Evolutionary conservation across 2,797 vertebrate species (phyloP).

Genomic region (Crenichthys baileyi): DNA sequence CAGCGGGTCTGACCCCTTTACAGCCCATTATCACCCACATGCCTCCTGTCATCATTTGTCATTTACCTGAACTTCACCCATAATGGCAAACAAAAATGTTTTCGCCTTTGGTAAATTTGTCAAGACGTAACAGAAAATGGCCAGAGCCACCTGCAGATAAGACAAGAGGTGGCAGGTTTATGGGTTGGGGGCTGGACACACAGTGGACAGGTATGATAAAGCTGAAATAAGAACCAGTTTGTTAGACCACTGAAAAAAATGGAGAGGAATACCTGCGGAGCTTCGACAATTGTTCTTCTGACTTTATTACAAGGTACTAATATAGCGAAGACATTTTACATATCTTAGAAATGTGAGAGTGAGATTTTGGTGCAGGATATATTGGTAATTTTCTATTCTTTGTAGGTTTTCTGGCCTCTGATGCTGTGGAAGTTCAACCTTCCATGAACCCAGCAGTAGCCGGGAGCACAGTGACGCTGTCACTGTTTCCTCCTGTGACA

Average conservation of each 20-base stretch:
- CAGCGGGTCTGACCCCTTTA: not conserved
- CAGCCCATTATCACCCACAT: constrained; percentile 27
- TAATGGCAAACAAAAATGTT: constrained; percentile 34
- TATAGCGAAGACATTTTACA: not conserved
- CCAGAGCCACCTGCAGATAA: constrained; percentile 64
- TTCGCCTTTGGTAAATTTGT: constrained; percentile 50
- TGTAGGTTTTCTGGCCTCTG: constrained; percentile 39
- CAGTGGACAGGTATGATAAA: constrained; percentile 41
- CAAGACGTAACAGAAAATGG: constrained; percentile 33
- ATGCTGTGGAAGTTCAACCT: constrained; percentile 48
- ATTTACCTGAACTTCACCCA: constrained; percentile 48
- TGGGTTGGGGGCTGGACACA: constrained; percentile 45
- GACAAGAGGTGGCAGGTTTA: constrained; percentile 3
- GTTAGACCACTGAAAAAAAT: constrained; percentile 39
- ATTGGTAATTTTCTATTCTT: not conserved
- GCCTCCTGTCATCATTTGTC: constrained; percentile 64
- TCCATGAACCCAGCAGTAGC: constrained; percentile 56
- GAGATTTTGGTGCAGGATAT: not conserved
- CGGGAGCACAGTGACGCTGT: constrained; percentile 55
- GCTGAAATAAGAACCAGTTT: constrained; percentile 6
- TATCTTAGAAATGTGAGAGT: not conserved
- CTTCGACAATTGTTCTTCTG: constrained; percentile 30
- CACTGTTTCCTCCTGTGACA: constrained; percentile 31
- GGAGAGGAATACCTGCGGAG: constrained; percentile 37
- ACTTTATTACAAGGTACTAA: constrained; percentile 51